Conservation (phyloP, 2,797 vertebrate genomes). For the Hoplostethus mediterraneus region DNA sequence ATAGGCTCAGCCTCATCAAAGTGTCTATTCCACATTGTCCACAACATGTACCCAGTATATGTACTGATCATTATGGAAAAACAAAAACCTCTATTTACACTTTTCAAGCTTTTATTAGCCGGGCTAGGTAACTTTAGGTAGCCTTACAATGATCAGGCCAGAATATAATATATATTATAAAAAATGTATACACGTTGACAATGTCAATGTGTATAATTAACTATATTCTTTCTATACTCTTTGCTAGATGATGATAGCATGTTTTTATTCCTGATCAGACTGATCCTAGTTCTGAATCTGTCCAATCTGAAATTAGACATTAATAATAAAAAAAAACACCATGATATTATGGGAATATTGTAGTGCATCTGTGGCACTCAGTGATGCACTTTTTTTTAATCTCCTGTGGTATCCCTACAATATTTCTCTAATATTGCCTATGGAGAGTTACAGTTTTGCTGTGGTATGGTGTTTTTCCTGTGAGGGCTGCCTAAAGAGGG, state of each 20-base stretch:
- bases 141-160: neutral
- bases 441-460: conserved; percentile 12
- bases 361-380: conserved; percentile 20
- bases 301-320: conserved; percentile 25
- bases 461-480: neutral
- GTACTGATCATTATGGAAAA: neutral
- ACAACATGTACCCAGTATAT: neutral
- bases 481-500: conserved; percentile 17
- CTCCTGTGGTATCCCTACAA: conserved; percentile 53
- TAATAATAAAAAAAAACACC: conserved; percentile 20
- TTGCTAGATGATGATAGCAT: neutral
- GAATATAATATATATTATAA: neutral
- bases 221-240: neutral
- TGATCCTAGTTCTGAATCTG: conserved; percentile 2
- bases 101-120: neutral
- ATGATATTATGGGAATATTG: neutral
- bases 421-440: conserved; percentile 11
- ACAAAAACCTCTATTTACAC: neutral
- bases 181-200: neutral
- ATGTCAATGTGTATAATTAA: conserved; percentile 30
- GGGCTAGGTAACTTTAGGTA: neutral
- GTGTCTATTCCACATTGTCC: neutral
- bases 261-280: neutral
- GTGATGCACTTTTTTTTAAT: conserved; percentile 28
- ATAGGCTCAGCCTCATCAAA: conserved; percentile 6